A percentile compares a stretch with the other conserved stretches of the same genome.
These are phyloP conservation scores for Bombycilla garrulus DNA, from an alignment of 2,113 vertebrate genomes.

Conservation along the genomic window DNA sequence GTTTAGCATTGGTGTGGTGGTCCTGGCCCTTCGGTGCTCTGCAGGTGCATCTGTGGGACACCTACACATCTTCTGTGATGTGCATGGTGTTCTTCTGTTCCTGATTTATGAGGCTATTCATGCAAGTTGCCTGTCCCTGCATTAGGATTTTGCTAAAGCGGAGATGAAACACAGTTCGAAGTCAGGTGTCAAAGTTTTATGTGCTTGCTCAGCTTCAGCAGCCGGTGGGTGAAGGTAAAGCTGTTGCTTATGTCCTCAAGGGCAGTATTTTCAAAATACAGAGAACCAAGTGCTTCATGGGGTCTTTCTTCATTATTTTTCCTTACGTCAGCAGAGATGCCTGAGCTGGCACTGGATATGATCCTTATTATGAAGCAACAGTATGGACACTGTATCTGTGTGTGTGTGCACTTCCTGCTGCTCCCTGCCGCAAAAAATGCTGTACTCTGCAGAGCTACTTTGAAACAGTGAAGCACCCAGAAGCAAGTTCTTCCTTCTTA, in stretches of 20 bases:
- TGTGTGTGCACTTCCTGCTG: not conserved
- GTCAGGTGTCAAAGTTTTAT: not conserved
- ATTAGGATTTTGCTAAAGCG: not conserved
- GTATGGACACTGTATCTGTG: not conserved
- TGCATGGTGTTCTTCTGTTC: accelerated
- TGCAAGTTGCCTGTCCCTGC: not conserved
- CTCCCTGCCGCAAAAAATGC: not conserved
- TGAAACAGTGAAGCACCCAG: not conserved
- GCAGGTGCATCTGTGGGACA: not conserved
- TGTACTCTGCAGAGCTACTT: not conserved
- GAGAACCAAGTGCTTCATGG: not conserved
- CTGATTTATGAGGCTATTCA: not conserved
- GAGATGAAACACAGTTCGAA: not conserved
- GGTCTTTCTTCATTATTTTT: not conserved
- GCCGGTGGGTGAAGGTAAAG: not conserved
- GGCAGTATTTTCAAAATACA: not conserved
- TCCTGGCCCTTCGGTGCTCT: not conserved
- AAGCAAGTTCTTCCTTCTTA: not conserved
- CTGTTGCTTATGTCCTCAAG: not conserved
- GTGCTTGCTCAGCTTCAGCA: not conserved
- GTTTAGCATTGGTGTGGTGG: not conserved
- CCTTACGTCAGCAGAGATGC: not conserved
- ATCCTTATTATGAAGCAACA: not conserved
- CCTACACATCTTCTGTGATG: not conserved
- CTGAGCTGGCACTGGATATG: not conserved